These are phyloP conservation scores for Zonotrichia albicollis DNA, from an alignment of 2,797 vertebrate genomes.

Conservation along the genomic window DNA sequence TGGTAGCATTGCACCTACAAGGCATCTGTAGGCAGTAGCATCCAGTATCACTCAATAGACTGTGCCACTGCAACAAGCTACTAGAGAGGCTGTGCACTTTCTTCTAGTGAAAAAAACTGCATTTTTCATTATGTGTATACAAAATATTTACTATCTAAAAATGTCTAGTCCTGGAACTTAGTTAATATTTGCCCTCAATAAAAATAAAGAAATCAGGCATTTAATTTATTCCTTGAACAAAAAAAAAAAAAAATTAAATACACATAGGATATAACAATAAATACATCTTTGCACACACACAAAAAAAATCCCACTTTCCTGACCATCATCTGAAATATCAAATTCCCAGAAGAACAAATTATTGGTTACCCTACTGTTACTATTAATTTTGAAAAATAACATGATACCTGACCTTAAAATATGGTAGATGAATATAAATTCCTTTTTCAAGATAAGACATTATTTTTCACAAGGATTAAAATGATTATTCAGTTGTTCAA, in stretches of 20 bases:
- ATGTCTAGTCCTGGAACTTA: not conserved
- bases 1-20: not conserved
- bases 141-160: not conserved
- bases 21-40: not conserved
- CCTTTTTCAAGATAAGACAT: not conserved
- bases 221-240: not conserved
- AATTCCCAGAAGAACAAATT: not conserved
- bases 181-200: not conserved
- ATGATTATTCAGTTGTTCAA: not conserved
- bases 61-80: not conserved
- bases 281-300: not conserved
- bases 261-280: not conserved
- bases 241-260: not conserved
- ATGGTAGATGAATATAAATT: not conserved
- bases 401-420: not conserved
- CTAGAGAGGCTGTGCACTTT: not conserved
- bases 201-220: not conserved
- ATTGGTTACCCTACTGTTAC: not conserved
- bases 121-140: not conserved
- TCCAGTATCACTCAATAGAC: not conserved
- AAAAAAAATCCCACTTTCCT: not conserved
- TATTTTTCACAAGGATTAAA: not conserved
- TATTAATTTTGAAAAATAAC: not conserved
- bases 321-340: not conserved
- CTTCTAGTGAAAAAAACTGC: not conserved